phyloP scores from a whole-genome alignment of 2,797 vertebrate genomes.

The Tragelaphus oryx region DNA sequence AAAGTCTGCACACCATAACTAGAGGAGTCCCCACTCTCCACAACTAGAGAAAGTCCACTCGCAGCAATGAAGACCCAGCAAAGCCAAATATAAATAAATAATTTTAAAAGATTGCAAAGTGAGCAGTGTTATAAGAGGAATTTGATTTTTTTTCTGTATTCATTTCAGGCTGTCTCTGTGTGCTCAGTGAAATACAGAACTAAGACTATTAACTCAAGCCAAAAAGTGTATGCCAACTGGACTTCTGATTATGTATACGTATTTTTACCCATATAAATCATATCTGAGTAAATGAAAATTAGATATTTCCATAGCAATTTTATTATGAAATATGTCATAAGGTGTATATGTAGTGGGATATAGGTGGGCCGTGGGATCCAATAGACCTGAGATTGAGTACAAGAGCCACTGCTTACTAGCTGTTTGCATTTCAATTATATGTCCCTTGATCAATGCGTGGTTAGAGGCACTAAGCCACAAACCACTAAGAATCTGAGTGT shows the following conservation, averaged over 20 bases:
- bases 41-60: background rate
- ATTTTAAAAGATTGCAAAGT: background rate
- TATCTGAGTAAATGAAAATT: conserved; percentile 26
- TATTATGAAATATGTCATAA: background rate
- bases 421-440: background rate
- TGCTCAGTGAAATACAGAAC: background rate
- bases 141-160: background rate
- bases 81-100: background rate
- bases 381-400: background rate
- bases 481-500: background rate
- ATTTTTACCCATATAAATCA: background rate
- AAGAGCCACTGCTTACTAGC: background rate
- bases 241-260: background rate
- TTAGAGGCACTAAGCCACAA: background rate
- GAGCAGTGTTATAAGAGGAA: background rate
- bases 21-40: background rate
- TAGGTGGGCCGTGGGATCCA: background rate
- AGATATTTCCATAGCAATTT: background rate
- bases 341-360: background rate
- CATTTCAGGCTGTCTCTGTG: background rate
- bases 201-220: background rate
- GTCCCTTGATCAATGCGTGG: background rate
- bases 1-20: background rate
- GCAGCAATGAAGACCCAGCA: background rate
- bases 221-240: background rate